These are phyloP conservation scores for Lates japonicus DNA, from an alignment of 2,797 vertebrate species.

Conservation along the genomic window DNA sequence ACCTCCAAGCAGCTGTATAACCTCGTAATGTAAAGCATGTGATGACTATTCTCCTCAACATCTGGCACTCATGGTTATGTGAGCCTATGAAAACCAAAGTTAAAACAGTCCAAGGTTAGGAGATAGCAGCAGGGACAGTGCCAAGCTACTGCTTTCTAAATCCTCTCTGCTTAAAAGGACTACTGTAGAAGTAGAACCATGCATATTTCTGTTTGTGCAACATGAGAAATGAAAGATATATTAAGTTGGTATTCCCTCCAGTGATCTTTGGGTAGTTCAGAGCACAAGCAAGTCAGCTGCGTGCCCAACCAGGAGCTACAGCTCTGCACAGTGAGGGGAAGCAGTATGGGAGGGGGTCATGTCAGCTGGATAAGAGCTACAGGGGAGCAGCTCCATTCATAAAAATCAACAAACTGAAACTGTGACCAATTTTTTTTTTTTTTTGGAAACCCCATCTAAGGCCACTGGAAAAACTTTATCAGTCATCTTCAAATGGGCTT, in stretches of 20 bases:
- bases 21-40: conserved; percentile 40
- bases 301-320: conserved; percentile 16
- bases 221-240: neutral
- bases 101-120: conserved; percentile 7
- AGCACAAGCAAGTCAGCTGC: conserved; percentile 12
- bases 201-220: neutral
- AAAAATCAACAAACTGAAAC: conserved; percentile 38
- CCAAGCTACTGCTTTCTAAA: neutral
- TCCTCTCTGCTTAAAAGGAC: neutral
- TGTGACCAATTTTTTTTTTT: conserved; percentile 33
- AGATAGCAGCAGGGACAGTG: conserved; percentile 5
- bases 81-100: conserved; percentile 29
- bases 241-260: neutral
- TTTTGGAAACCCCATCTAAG: conserved; percentile 20
- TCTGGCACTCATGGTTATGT: conserved; percentile 22
- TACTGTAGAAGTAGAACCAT: neutral
- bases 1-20: conserved; percentile 36
- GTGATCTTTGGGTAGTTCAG: neutral
- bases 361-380: conserved; percentile 27
- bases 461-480: conserved; percentile 44
- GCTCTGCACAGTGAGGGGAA: neutral
- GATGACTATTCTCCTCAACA: conserved; percentile 46
- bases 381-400: conserved; percentile 47
- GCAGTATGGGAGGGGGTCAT: neutral
- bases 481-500: conserved; percentile 42